Percentiles rank a stretch among this genome's conserved stretches.
phyloP scores from a whole-genome alignment of 2,888 invertebrate species.

The Atherix ibis region DNA sequence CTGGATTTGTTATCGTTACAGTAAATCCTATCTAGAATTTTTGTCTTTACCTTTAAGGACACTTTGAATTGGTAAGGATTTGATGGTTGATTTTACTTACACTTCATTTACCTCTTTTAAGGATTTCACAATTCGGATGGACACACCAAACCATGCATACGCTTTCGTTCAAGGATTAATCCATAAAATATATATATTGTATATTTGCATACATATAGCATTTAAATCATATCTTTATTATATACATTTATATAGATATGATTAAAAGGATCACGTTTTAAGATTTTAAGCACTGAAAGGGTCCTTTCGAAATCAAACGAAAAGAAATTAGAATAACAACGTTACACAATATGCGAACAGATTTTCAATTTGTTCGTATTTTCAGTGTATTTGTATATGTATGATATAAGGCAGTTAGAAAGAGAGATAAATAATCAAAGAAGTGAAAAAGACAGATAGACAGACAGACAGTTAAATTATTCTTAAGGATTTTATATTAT shows the following conservation, averaged over 20 bases:
- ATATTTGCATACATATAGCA: neutral
- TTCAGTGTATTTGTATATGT: too few species aligned
- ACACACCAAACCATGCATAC: neutral
- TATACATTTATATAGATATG: conserved; percentile 3
- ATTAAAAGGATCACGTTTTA: conserved; percentile 10
- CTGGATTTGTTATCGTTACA: conserved; percentile 7
- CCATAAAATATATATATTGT: neutral
- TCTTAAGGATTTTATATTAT: too few species aligned
- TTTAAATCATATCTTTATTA: too few species aligned
- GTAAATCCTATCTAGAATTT: conserved; percentile 12
- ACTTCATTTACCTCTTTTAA: conserved; percentile 4
- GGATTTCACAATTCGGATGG: neutral
- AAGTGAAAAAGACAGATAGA: too few species aligned
- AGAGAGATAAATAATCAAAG: too few species aligned
- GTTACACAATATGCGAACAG: too few species aligned
- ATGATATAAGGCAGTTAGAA: too few species aligned
- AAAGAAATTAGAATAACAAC: too few species aligned
- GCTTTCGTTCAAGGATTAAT: neutral
- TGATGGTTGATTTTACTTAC: conserved; percentile 9
- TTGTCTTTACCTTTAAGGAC: conserved; percentile 11
- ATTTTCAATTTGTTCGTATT: too few species aligned
- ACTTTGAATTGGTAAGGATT: conserved; percentile 8
- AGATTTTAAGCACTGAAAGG: conserved; percentile 10
- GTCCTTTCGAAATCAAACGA: conserved; percentile 6
- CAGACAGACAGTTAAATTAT: too few species aligned